Evolutionary conservation across 2,113 vertebrate species (phyloP).

Genomic region (Ibidorhyncha struthersii): DNA sequence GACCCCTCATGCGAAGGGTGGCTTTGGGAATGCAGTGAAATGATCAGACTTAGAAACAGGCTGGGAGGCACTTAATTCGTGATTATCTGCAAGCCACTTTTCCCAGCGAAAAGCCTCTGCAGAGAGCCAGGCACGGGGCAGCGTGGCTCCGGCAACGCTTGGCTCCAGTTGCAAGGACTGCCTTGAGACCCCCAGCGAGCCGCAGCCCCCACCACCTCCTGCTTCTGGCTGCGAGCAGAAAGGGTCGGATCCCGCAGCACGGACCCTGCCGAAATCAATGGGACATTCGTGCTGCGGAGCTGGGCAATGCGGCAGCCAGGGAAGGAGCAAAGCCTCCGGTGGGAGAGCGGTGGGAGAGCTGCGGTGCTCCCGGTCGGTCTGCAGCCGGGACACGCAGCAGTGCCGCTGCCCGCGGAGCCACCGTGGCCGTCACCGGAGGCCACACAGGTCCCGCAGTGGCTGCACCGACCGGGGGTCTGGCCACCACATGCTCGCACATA

Average conservation of each 20-base stretch:
- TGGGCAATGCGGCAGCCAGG: background rate
- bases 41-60: background rate
- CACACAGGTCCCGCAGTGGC: accelerated
- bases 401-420: background rate
- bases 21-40: background rate
- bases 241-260: background rate
- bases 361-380: background rate
- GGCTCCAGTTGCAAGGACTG: background rate
- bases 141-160: background rate
- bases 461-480: background rate
- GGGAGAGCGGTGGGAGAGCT: background rate
- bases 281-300: accelerated
- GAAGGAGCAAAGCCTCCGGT: background rate
- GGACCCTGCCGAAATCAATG: accelerated
- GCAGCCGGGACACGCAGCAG: accelerated
- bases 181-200: background rate
- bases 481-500: background rate
- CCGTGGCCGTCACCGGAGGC: background rate
- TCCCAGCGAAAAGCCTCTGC: background rate
- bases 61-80: background rate
- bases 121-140: background rate
- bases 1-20: accelerated
- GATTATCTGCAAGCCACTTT: background rate
- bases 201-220: background rate
- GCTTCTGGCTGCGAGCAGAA: background rate